These are phyloP conservation scores for Eptesicus fuscus DNA, from an alignment of 2,113 vertebrate genomes.

Conservation along the genomic window DNA sequence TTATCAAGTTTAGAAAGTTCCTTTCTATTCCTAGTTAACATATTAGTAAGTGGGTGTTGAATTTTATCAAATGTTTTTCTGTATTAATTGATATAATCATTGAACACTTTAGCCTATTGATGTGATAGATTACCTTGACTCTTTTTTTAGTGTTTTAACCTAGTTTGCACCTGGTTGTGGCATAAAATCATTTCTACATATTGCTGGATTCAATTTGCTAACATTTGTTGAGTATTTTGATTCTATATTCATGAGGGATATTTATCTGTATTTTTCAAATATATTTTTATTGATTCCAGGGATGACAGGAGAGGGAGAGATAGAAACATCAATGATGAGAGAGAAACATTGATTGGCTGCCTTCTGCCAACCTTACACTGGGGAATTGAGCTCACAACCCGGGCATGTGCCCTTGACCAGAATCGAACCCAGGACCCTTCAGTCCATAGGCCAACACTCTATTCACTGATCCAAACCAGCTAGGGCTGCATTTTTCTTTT, in stretches of 20 bases:
- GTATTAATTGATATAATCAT: neutral
- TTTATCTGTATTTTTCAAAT: neutral
- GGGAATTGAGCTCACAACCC: too few relatives aligned
- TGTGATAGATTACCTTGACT: neutral
- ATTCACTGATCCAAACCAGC: too few relatives aligned
- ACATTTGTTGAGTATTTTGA: neutral
- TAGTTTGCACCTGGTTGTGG: neutral
- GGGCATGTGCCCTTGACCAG: too few relatives aligned
- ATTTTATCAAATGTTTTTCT: neutral
- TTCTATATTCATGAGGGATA: neutral
- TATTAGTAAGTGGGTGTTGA: neutral
- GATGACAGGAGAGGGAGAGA: too few relatives aligned
- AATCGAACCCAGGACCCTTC: too few relatives aligned
- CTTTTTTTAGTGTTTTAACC: neutral
- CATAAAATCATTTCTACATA: neutral
- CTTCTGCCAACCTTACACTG: too few relatives aligned
- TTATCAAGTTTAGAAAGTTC: neutral
- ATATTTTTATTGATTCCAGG: too few relatives aligned
- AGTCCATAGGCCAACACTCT: too few relatives aligned
- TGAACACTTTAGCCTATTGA: neutral
- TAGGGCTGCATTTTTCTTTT: too few relatives aligned
- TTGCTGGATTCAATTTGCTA: neutral
- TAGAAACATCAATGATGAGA: too few relatives aligned
- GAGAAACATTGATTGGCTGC: too few relatives aligned
- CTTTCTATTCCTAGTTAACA: neutral